These are phyloP conservation scores for Eupithecia vulgata DNA, from an alignment of 2,888 invertebrate genomes.

Conservation along the genomic window DNA sequence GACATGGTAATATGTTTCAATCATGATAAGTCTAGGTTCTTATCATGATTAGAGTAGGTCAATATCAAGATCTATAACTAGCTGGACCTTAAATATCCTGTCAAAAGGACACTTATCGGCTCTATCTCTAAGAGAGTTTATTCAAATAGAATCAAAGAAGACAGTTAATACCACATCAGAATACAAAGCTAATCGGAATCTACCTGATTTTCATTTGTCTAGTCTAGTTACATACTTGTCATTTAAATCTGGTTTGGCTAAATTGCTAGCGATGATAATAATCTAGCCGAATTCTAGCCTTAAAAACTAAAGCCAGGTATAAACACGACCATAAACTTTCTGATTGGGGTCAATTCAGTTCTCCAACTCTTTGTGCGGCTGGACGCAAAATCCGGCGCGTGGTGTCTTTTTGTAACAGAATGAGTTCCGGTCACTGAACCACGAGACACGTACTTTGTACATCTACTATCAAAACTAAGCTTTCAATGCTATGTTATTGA, in stretches of 20 bases:
- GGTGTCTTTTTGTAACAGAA: constrained; percentile 45
- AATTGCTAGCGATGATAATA: not conserved
- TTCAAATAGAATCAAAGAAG: not conserved
- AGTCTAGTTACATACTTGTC: not conserved
- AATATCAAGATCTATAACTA: not conserved
- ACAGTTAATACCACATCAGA: not conserved
- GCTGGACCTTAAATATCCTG: not conserved
- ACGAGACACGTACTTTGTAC: constrained; percentile 38
- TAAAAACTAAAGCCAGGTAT: not conserved
- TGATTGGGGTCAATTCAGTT: constrained; percentile 37
- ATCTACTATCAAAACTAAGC: constrained; percentile 24
- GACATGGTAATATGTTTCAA: not conserved
- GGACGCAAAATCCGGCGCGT: constrained; percentile 44
- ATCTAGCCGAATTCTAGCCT: not conserved
- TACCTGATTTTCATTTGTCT: not conserved
- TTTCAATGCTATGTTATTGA: constrained; percentile 13
- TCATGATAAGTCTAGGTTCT: too few relatives aligned
- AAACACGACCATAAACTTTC: constrained; percentile 12
- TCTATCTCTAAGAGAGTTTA: not conserved
- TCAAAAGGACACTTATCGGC: not conserved
- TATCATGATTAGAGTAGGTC: too few relatives aligned
- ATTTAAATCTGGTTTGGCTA: not conserved
- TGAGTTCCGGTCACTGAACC: constrained; percentile 46
- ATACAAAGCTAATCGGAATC: not conserved
- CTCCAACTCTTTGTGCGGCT: constrained; percentile 41